These are phyloP conservation scores for Brachyptera risi DNA, from an alignment of 2,888 invertebrate genomes.

Conservation along the genomic window DNA sequence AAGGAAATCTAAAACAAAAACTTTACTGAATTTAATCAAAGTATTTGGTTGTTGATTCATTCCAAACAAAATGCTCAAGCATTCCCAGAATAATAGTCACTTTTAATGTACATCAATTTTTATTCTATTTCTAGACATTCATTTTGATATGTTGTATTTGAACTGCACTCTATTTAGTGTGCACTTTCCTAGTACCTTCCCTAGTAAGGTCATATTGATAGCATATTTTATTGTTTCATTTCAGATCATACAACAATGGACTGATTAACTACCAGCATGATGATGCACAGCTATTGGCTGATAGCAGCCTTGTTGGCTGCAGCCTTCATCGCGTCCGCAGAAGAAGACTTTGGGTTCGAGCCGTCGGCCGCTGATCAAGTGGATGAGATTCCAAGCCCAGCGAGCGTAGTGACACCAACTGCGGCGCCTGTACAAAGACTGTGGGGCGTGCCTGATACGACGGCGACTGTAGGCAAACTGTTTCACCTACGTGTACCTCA, in stretches of 20 bases:
- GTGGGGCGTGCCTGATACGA: slow-evolving; percentile 57
- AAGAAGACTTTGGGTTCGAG: slow-evolving; percentile 47
- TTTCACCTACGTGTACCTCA: slow-evolving; percentile 69
- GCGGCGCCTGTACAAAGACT: slow-evolving; percentile 40
- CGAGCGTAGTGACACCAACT: neutral
- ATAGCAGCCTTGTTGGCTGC: neutral
- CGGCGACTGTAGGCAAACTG: slow-evolving; percentile 65
- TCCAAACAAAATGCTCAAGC: too few relatives aligned
- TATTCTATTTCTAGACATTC: too few relatives aligned
- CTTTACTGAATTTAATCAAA: too few relatives aligned
- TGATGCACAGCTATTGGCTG: neutral
- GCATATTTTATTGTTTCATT: neutral
- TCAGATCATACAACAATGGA: neutral
- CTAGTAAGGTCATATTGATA: neutral
- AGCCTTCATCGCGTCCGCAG: neutral
- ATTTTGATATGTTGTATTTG: too few relatives aligned
- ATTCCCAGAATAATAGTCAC: too few relatives aligned
- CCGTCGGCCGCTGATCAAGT: slow-evolving; percentile 42
- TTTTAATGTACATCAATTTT: too few relatives aligned
- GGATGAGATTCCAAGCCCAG: slow-evolving; percentile 30
- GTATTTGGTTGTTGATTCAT: too few relatives aligned
- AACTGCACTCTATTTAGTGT: too few relatives aligned
- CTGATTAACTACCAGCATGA: neutral
- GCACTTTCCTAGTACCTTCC: too few relatives aligned
- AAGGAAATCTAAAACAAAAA: too few relatives aligned